Base-by-base conservation (phyloP, 2,888 invertebrate species). In the Zeuzera pyrina region DNA sequence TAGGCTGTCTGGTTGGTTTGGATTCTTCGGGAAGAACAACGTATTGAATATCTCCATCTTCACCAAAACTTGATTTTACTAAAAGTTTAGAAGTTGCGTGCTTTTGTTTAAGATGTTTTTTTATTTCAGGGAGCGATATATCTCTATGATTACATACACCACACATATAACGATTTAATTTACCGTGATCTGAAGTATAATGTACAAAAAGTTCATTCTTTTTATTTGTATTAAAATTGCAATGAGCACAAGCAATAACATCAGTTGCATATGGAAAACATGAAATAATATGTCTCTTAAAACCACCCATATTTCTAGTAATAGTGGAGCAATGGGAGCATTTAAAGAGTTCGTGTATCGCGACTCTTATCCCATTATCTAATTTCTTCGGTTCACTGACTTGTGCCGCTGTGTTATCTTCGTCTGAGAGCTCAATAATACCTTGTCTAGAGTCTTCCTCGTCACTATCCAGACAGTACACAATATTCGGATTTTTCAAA, bases 401-500 rank as follows among this genome's bases (percentile, higher is more conserved):
- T n/a, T n/a, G n/a, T n/a, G 4, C 2, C 25, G 13, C 8, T 12
- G 13, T 12, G 25, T 25, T 4, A 12, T 12, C n/a, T n/a, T n/a
- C 12, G 12, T 54, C 57, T 1, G 68, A 61, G 2, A 64, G 39
- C 26, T 63, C 59, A 7, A 67, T 56, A 15, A 61, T 40, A 13
- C 43, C 38, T 11, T 37, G 41, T 8, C 34, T 42, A 0, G 44
- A 15, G 14, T 46, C 55, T 2, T 79, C 83, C 1, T 81, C 83
- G 15, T 84, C 83, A 32, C 79, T 81, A 30, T 83, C 81, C 19
- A 79, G 42, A 26, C 69, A 70, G 14, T n/a, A n/a, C n/a, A n/a
- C n/a, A n/a, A n/a, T n/a, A n/a, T n/a, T n/a, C n/a, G n/a, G n/a
- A n/a, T n/a, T n/a, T n/a, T n/a, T n/a, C n/a, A n/a, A n/a, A n/a